Base-by-base conservation (phyloP, 2,888 invertebrate genomes). In the Zeuzera pyrina region DNA sequence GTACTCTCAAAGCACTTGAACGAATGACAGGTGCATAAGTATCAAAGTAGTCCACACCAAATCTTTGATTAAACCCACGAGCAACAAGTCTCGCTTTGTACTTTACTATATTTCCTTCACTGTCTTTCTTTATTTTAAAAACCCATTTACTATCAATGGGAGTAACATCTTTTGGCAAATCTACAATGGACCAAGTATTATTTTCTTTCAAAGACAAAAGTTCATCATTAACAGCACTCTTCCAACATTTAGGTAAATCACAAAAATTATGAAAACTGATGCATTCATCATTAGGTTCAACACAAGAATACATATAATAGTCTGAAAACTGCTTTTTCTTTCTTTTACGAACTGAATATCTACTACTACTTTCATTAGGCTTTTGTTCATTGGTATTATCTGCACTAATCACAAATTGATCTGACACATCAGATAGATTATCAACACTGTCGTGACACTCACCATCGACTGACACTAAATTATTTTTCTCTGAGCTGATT, bases 21-120 rank as follows among this genome's bases (percentile, higher is more conserved):
- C 30, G 23, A 11, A 33, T 29, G 2, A 34, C 27, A 24, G 29
- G 36, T 30, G 38, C 35, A 30, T 25, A 29, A 34, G 23, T 31
- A 22, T 34, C 35, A 31, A 15, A 30, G 34, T 32, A 35, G 28
- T 35, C 35, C 22, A 34, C 30, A 16, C 25, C 30, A n/a, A 26
- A 15, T 19, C 19, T 28, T 31, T 35, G 31, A 21, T 23, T 35
- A 25, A 31, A 26, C 12, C 29, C 33, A 22, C 29, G 28, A 22
- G 23, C 29, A 14, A 33, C 33, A 29, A 33, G 15, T 15, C 30
- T 30, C 15, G 35, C 35, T 31, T 30, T 31, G 21, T 35, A 31
- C 22, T 30, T 35, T 10, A 23, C 10, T 23, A 23, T 23, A n/a
- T 23, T n/a, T 10, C 23, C 31, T 26, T 28, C 26, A 23, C 30